phyloP scores from a whole-genome alignment of 2,797 vertebrate species.

The Hybognathus amarus region DNA sequence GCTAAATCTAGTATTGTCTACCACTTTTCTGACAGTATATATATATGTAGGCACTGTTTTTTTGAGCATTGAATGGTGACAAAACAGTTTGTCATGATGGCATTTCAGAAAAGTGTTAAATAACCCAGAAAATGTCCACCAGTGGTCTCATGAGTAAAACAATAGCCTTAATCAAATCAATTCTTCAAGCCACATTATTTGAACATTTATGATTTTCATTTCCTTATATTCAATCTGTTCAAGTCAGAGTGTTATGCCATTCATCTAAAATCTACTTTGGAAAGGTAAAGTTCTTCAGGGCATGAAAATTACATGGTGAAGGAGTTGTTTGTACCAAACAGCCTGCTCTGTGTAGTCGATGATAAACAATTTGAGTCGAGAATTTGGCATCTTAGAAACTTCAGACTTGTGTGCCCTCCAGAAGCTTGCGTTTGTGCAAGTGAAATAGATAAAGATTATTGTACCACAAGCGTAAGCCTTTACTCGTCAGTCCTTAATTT shows the following conservation, averaged over 20 bases:
- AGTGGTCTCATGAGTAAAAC: not conserved
- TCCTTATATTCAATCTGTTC: no score
- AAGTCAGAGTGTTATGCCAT: slow-evolving; percentile 56
- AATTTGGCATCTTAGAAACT: not conserved
- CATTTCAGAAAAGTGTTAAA: not conserved
- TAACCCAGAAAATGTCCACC: not conserved
- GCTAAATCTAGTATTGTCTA: not conserved
- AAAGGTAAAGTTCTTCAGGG: slow-evolving; percentile 46
- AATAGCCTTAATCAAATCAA: not conserved
- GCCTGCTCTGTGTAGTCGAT: not conserved
- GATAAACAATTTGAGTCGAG: slow-evolving; percentile 10
- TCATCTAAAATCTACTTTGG: slow-evolving; percentile 62
- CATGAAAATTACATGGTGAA: slow-evolving; percentile 16
- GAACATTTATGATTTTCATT: not conserved
- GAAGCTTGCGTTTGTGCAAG: not conserved
- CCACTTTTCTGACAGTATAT: not conserved
- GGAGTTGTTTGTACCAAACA: not conserved
- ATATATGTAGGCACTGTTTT: not conserved
- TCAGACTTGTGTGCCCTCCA: not conserved
- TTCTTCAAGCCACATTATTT: not conserved
- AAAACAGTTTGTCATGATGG: not conserved
- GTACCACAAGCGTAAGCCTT: not conserved
- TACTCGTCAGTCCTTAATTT: not conserved
- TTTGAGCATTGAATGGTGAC: not conserved
- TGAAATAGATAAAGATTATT: not conserved